phyloP scores from a whole-genome alignment of 2,797 vertebrate species.

The Pangasius larnaudii region DNA sequence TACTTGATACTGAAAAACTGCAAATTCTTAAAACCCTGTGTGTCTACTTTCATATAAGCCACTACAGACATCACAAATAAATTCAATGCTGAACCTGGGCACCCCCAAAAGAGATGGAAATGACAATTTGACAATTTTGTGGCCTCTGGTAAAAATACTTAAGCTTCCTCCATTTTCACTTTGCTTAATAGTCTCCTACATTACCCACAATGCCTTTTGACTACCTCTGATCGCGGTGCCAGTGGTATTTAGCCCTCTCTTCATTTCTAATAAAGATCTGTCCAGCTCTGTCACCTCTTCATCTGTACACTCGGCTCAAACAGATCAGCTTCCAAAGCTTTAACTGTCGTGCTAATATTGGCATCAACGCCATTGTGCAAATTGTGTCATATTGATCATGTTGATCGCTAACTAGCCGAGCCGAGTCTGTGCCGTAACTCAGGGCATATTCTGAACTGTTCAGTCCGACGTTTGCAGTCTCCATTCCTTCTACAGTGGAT shows the following conservation, averaged over 20 bases:
- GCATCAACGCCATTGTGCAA: not conserved
- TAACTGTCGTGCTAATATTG: not conserved
- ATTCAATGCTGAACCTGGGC: no score
- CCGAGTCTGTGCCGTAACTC: not conserved
- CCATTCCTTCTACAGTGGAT: not conserved
- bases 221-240: not conserved
- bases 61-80: no score
- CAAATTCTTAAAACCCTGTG: no score
- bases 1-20: no score
- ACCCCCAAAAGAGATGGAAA: no score
- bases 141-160: no score
- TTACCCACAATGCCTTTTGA: not conserved
- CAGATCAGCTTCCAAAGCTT: not conserved
- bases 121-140: no score
- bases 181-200: not conserved
- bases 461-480: not conserved
- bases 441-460: not conserved
- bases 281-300: not conserved
- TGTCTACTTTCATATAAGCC: no score
- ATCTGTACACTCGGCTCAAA: not conserved
- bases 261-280: conserved; percentile 2
- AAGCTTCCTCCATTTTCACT: not conserved
- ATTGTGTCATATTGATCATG: not conserved
- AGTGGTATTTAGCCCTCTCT: not conserved
- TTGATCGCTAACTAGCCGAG: not conserved